A percentile compares a stretch with the other conserved stretches of the same genome.
Conservation (phyloP, 2,797 vertebrate species). For the Pseudochirops cupreus region DNA sequence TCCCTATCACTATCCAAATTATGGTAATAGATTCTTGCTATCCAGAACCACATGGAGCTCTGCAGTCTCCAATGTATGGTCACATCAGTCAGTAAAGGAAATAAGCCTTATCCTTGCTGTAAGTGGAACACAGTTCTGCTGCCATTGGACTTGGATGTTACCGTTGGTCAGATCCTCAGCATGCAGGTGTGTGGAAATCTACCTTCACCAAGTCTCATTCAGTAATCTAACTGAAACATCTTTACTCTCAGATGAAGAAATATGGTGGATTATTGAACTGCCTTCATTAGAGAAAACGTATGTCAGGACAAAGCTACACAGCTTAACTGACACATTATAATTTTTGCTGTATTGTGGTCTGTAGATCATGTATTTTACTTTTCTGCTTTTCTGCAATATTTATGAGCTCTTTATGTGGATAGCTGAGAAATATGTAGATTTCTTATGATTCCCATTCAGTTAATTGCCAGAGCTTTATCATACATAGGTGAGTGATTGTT, state of each 20-base stretch:
- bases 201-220: neutral
- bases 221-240: neutral
- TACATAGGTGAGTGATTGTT: neutral
- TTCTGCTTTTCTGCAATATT: neutral
- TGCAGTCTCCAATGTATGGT: neutral
- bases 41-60: neutral
- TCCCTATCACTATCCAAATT: neutral
- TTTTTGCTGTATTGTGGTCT: neutral
- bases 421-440: neutral
- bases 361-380: neutral
- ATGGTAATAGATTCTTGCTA: neutral
- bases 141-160: neutral
- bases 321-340: neutral
- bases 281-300: neutral
- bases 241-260: neutral
- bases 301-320: neutral
- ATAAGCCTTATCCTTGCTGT: neutral
- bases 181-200: neutral
- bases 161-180: neutral
- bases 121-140: neutral
- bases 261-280: neutral
- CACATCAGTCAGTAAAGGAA: neutral
- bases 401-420: neutral
- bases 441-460: neutral
- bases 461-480: neutral